phyloP scores from a whole-genome alignment of 2,888 invertebrate species.

The Eurytoma adleriae region DNA sequence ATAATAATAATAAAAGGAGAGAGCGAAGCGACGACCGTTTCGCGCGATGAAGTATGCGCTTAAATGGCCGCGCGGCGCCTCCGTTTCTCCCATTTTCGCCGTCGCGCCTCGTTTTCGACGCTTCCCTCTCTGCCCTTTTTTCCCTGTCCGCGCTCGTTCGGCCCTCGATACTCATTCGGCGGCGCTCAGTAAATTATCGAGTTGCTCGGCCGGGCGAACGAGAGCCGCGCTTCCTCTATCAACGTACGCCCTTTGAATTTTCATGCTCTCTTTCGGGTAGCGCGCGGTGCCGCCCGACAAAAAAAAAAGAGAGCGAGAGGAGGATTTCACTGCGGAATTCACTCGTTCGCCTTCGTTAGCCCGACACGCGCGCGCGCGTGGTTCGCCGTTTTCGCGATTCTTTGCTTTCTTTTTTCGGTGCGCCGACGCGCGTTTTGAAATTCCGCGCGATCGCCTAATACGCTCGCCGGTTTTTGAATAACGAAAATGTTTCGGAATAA shows the following conservation, averaged over 20 bases:
- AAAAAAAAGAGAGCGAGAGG: not conserved
- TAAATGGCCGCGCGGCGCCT: too few relatives aligned
- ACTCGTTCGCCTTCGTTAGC: constrained; percentile 37
- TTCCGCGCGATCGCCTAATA: not conserved
- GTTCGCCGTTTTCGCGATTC: constrained; percentile 35
- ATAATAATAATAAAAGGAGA: too few relatives aligned
- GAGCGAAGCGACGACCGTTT: too few relatives aligned
- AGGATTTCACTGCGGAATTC: constrained; percentile 17
- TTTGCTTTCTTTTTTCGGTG: not conserved
- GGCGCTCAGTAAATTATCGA: constrained; percentile 17
- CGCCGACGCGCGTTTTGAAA: not conserved
- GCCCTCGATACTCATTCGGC: constrained; percentile 9
- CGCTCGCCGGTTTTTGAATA: too few relatives aligned
- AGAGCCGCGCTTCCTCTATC: constrained; percentile 9
- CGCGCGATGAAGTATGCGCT: not conserved
- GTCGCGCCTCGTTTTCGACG: not conserved
- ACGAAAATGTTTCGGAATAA: too few relatives aligned
- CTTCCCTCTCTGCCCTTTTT: not conserved
- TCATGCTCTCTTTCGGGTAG: constrained; percentile 9
- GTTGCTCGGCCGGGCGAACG: not conserved
- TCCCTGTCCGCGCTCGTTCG: not conserved
- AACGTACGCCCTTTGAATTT: constrained; percentile 32
- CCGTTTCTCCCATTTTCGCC: not conserved
- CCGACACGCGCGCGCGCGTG: not conserved
- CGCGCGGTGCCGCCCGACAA: not conserved